Evolutionary conservation across 1,140 invertebrate species (phyloP).

Genomic region (Penaeus vannamei): DNA sequence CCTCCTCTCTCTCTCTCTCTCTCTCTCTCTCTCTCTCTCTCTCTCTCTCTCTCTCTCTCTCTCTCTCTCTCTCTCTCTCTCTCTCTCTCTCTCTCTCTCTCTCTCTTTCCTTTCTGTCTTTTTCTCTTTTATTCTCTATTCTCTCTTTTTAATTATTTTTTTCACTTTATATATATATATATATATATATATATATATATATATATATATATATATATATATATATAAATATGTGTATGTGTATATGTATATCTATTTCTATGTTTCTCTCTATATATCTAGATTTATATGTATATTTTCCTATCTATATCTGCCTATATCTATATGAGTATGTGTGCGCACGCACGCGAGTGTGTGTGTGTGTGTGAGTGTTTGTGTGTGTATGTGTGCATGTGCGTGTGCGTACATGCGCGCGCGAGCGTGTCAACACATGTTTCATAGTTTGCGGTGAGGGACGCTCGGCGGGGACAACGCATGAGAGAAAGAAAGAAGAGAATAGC

Average conservation of each 20-base stretch:
- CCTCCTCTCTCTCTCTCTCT: background rate
- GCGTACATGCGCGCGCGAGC: too few relatives aligned
- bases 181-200: background rate
- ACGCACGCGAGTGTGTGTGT: conserved; percentile 9
- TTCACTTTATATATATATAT: background rate
- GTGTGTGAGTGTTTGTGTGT: conserved; percentile 17
- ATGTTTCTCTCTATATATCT: too few relatives aligned
- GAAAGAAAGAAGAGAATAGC: too few relatives aligned
- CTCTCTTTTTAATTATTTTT: background rate
- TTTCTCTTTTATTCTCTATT: background rate
- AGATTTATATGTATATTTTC: background rate
- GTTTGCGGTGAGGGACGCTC: too few relatives aligned
- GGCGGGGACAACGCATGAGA: too few relatives aligned
- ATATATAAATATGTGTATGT: conserved; percentile 35
- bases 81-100: conserved; percentile 2
- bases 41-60: background rate
- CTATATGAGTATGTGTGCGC: background rate
- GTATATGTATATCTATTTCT: conserved; percentile 25
- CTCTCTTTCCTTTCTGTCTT: background rate
- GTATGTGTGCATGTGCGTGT: background rate
- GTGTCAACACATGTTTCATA: too few relatives aligned
- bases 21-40: background rate
- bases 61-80: conserved; percentile 16
- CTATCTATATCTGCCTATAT: conserved; percentile 34
- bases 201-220: conserved; percentile 6